Evolutionary conservation across 2,113 vertebrate genomes (phyloP), one percentile per base, ranked within the genome.

Genomic region (Lepus americanus): DNA sequence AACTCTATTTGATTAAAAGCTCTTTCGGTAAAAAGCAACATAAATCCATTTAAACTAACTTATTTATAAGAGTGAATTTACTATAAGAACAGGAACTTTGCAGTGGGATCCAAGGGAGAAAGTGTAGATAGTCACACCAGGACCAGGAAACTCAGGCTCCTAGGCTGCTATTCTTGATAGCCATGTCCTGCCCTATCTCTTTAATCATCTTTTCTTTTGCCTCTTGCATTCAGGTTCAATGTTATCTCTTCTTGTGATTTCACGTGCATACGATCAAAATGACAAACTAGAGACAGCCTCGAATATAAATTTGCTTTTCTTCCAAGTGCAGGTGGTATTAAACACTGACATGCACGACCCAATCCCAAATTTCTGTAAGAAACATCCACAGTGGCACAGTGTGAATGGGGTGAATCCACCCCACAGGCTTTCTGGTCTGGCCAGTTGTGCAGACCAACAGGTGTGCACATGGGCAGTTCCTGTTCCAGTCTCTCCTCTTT

Each of bases 41-140:
- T 91, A 96, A 97, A 97, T 95, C 91, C 95, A 97, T 90, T 97
- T 95, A 96, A 92, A 94, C 78, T 94, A 97, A 95, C 93, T 90
- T 90, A 51, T 87, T 36, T 89, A 73, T 90, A 92, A 91, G 94
- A 91, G 36, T 44, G 51, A 97, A 95, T 96, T 96, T 92, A 95
- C 96, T 95, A 92, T 79, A 89, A 92, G 78, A 97, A 82, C 33
- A 70, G 44, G 29, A 89, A 87, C 14, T 89, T 70, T 67, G 64
- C 53, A 59, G 36, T 19, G 17, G 73, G 53, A 80, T 53, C 19
- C 22, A 66, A 78, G 66, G 20, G 64, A 94, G 78, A 67, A 87
- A 63, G 22, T 49, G 33, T 51, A 72, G 39, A 36, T 31, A 6
- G 55, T 64, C 61, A 90, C 23, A 88, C 25, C 1, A 79, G n/a